Evolutionary conservation across 1,140 invertebrate genomes (phyloP).

Genomic region (Procambarus virginalis): DNA sequence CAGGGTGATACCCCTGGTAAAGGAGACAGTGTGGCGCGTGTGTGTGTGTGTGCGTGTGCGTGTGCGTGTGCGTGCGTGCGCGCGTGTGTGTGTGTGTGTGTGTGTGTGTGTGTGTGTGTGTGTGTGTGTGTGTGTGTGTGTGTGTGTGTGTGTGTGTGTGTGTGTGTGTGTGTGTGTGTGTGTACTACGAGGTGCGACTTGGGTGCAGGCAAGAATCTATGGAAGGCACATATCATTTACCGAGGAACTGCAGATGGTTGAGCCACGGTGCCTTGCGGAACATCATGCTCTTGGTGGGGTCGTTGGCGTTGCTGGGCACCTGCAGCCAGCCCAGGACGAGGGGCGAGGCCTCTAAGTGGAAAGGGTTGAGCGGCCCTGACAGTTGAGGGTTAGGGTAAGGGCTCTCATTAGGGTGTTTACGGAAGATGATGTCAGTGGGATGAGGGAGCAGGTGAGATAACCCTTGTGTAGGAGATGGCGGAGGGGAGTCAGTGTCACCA

Average conservation of each 20-base stretch:
- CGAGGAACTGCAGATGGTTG: conserved; percentile 16
- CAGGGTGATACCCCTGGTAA: background rate
- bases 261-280: conserved; percentile 45
- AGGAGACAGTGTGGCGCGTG: no score
- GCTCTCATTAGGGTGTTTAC: background rate
- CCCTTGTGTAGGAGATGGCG: background rate
- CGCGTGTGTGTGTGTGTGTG: no score
- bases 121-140: background rate
- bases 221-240: background rate
- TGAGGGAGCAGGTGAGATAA: conserved; percentile 25
- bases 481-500: background rate
- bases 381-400: background rate
- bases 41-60: no score
- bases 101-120: no score
- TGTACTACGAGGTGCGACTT: background rate
- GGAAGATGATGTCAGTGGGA: conserved; percentile 31
- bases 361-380: background rate
- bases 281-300: conserved; percentile 17
- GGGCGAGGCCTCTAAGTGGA: conserved; percentile 11
- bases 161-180: background rate
- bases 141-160: background rate
- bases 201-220: background rate
- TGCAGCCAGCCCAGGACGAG: conserved; percentile 53
- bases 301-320: conserved; percentile 12
- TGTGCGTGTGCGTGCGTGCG: no score